Base-by-base conservation (phyloP, 1,140 invertebrate genomes). In the Vollenhovia emeryi region DNA sequence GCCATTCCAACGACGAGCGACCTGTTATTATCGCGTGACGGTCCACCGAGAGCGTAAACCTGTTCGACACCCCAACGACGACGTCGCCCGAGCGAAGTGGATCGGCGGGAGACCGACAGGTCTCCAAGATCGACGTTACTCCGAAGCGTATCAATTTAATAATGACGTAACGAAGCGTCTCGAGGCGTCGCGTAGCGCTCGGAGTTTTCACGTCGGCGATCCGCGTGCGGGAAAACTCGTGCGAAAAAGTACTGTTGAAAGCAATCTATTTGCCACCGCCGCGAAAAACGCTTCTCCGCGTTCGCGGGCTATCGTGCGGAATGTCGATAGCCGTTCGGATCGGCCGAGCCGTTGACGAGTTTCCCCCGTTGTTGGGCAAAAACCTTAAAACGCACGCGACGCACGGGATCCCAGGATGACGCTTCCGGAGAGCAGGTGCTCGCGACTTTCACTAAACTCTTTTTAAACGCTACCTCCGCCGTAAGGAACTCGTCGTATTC, bases 11-110 rank as follows among this genome's bases (percentile, higher is more conserved):
- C 60, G 82, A 85, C 40, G 69, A 85, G 66, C 55, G 71, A 88
- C 86, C 90, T 90, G 88, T 91, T 91, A 91, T 92, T 91, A 92
- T 91, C 89, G 87, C 86, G 85, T 89, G 87, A 90, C 87, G 84
- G 71, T 88, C 85, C 76, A 71, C 76, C 43, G 76, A 90, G 91
- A 86, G 86, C 86, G 87, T 91, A 92, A 92, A 91, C 64, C 82
- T 85, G 82, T 91, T 71, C 36, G n/a, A 68, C 33, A 55, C 21
- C 40, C 45, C 3, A 60, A 18, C 43, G 43, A 40, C 30, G 30
- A 33, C 27, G 9, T 52, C 6, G n/a, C n/a, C 15, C 6, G 11
- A 43, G 18, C 36, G 30, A 11, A 11, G 57, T 24, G 24, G 21
- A 45, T 50, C 24, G 18, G 6, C 40, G 15, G 45, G 13, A 68